Evolutionary conservation across 2,113 vertebrate species (phyloP), one percentile per base, ranked within the genome.

Genomic region (Trogon melanurus): DNA sequence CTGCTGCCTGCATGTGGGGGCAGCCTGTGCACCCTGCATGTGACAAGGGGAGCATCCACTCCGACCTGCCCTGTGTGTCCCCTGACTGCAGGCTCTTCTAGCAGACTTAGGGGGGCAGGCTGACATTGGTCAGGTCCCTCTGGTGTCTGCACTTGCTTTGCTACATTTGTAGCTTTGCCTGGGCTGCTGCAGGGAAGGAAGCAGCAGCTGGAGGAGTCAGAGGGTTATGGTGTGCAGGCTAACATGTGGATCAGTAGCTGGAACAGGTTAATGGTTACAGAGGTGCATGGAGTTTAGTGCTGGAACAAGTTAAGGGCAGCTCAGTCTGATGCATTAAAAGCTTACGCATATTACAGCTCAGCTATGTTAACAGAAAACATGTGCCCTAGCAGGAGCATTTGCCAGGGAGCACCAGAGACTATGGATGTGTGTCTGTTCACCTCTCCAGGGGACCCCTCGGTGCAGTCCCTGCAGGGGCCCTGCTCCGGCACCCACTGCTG

Each of bases 241-340:
- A 84, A 61, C 75, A 84, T 65, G 82, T 67, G 62, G 80, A 83
- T 92, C 89, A 61, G 89, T 92, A 96, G 65, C 87, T 92, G 91
- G 86, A 91, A 87, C 78, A 90, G 94, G 86, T 85, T 83, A 95
- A 88, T 96, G 64, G 91, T 88, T 79, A 38, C 73, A 80, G 88
- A 75, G 91, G 85, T 89, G 90, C 88, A n/a, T 72, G 85, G 79
- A 13, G 30, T 93, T 95, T 83, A 62, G 91, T 88, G 54, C 92
- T 95, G 91, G 79, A 92, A 70, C 45, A 93, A 93, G 79, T 91
- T 88, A 94, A 73, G 76, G 61, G 88, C 70, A 30, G 32, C 67
- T 72, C 17, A 16, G 60, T 26, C 48, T 12, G 4, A 15, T 72
- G 71, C 62, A 74, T 66, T 88, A 51, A 84, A 80, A 86, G 79